A percentile compares a stretch with the other conserved stretches of the same genome.
Evolutionary conservation across 2,888 invertebrate genomes (phyloP).

Genomic region (Pseudanteris insignis): DNA sequence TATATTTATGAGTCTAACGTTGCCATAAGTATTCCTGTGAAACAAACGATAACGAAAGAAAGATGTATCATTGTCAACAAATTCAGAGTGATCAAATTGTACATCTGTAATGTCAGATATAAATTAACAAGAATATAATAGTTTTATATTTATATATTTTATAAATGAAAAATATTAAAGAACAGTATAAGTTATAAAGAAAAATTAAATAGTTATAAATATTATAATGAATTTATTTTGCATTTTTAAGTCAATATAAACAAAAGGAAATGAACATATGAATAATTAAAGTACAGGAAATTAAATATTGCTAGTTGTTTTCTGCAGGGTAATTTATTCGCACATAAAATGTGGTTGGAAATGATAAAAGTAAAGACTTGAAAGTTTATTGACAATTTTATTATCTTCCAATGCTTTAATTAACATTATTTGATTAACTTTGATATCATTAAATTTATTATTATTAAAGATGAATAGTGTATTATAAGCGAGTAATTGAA

Average conservation of each 20-base stretch:
- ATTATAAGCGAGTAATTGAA: too few relatives aligned
- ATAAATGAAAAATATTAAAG: neutral
- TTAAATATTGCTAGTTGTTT: too few relatives aligned
- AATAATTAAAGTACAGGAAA: too few relatives aligned
- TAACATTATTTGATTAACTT: too few relatives aligned
- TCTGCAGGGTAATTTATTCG: too few relatives aligned
- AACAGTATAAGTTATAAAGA: neutral
- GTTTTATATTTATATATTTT: slow-evolving; percentile 13
- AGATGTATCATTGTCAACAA: neutral
- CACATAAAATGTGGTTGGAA: too few relatives aligned
- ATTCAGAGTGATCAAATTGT: neutral
- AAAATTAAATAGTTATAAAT: neutral
- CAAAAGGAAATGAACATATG: too few relatives aligned
- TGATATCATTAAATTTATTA: too few relatives aligned
- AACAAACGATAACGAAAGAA: neutral
- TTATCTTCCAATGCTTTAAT: too few relatives aligned
- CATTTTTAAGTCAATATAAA: neutral
- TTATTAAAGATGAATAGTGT: too few relatives aligned
- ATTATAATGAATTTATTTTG: neutral
- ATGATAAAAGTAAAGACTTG: too few relatives aligned
- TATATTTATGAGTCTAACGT: slow-evolving; percentile 14
- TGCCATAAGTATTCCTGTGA: slow-evolving; percentile 26
- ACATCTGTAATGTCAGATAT: neutral
- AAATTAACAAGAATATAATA: slow-evolving; percentile 2
- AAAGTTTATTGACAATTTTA: too few relatives aligned